Evolutionary conservation across 2,888 invertebrate species (phyloP).

Genomic region (Mellilla xanthometata): DNA sequence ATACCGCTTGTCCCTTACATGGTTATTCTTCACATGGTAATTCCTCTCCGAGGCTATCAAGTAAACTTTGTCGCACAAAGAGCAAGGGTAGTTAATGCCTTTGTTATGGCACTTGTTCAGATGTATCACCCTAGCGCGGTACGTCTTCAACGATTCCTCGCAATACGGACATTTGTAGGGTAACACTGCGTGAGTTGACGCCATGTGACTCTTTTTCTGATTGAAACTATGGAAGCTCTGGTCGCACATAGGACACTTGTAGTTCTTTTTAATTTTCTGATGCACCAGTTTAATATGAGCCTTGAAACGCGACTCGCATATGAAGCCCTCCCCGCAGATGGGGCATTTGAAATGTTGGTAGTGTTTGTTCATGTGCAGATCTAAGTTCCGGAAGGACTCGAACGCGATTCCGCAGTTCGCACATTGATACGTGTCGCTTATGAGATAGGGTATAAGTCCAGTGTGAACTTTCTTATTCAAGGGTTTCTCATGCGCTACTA

Average conservation of each 20-base stretch:
- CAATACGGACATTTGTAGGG: constrained; percentile 44
- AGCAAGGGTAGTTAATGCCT: constrained; percentile 62
- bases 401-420: constrained; percentile 13
- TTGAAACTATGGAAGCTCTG: constrained; percentile 48
- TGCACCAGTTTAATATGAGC: constrained; percentile 6
- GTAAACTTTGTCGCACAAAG: constrained; percentile 61
- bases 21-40: constrained; percentile 43
- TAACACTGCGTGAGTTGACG: not conserved
- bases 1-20: constrained; percentile 2
- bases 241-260: constrained; percentile 59
- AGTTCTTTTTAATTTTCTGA: constrained; percentile 15
- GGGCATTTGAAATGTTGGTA: constrained; percentile 53
- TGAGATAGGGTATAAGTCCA: constrained; percentile 20
- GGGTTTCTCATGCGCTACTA: constrained; percentile 17
- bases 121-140: constrained; percentile 54
- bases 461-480: not conserved
- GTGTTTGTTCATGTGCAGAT: constrained; percentile 54
- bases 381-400: constrained; percentile 20
- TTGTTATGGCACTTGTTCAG: constrained; percentile 53
- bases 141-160: constrained; percentile 57
- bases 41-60: constrained; percentile 49
- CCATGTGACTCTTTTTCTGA: constrained; percentile 32
- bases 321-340: constrained; percentile 36
- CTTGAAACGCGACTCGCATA: constrained; percentile 13
- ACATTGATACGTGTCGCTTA: constrained; percentile 17